Conservation (phyloP, 1,140 invertebrate genomes). For the Scaptomyza graminum region DNA sequence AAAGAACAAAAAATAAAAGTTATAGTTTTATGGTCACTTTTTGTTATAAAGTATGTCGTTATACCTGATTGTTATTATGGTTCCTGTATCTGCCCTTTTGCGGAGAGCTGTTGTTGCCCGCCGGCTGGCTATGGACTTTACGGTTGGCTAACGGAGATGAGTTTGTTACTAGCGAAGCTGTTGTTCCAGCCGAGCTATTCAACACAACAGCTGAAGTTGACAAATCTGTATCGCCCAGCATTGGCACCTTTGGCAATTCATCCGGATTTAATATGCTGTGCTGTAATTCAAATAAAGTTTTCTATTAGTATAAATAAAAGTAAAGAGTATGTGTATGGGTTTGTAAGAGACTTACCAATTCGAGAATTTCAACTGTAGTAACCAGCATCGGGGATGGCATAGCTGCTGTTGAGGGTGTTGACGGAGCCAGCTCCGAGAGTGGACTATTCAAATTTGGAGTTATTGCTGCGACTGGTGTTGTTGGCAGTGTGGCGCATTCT, state of each 20-base stretch:
- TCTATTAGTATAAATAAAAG: neutral
- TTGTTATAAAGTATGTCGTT: neutral
- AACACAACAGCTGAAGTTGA: slow-evolving; percentile 46
- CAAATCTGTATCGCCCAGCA: slow-evolving; percentile 44
- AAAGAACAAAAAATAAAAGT: neutral
- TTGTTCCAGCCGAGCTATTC: slow-evolving; percentile 67
- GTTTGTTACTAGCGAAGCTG: slow-evolving; percentile 61
- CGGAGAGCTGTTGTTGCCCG: slow-evolving; percentile 33
- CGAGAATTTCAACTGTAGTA: slow-evolving; percentile 61
- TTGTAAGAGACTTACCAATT: slow-evolving; percentile 48
- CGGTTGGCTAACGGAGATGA: slow-evolving; percentile 54
- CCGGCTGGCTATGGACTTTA: slow-evolving; percentile 33
- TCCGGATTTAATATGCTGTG: slow-evolving; percentile 48
- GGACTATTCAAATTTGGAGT: slow-evolving; percentile 51
- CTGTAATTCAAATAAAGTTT: slow-evolving; percentile 7
- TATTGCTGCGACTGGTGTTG: slow-evolving; percentile 47
- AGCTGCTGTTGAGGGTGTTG: slow-evolving; percentile 59
- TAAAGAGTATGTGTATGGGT: neutral
- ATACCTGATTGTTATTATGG: slow-evolving; percentile 66
- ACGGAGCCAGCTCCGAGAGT: slow-evolving; percentile 58
- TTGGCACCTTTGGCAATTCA: slow-evolving; percentile 58
- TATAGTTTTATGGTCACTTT: neutral
- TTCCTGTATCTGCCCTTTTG: slow-evolving; percentile 63
- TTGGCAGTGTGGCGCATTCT: slow-evolving; percentile 54
- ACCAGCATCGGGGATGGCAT: slow-evolving; percentile 64